These are phyloP conservation scores for Lithophane leautieri DNA, from an alignment of 2,888 invertebrate genomes.

Conservation along the genomic window DNA sequence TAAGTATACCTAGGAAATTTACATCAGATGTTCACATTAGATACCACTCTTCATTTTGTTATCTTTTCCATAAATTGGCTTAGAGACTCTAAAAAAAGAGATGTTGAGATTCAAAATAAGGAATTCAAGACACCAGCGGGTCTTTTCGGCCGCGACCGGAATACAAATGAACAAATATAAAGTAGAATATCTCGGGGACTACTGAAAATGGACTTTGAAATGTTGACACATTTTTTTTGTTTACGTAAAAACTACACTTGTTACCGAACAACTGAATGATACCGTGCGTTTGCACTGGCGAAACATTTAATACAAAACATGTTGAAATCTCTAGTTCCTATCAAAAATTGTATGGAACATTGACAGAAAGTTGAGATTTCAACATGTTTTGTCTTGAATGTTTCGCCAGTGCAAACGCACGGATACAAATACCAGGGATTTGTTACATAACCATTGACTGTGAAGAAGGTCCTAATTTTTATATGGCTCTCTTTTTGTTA, in stretches of 20 bases:
- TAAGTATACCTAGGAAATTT: constrained; percentile 5
- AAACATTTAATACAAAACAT: too few species aligned
- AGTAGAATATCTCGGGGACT: constrained; percentile 76
- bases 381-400: too few species aligned
- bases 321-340: too few species aligned
- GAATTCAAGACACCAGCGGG: constrained; percentile 78
- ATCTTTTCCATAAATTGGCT: constrained; percentile 55
- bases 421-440: constrained; percentile 6
- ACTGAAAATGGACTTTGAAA: constrained; percentile 76
- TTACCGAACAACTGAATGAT: constrained; percentile 19
- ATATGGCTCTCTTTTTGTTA: not conserved
- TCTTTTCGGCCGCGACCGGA: constrained; percentile 72
- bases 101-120: constrained; percentile 77
- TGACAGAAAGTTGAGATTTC: too few species aligned
- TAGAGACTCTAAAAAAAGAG: constrained; percentile 66
- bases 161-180: constrained; percentile 83
- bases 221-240: constrained; percentile 72
- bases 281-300: too few species aligned
- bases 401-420: too few species aligned
- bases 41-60: constrained; percentile 43
- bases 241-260: constrained; percentile 42
- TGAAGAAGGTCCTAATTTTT: not conserved
- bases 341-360: too few species aligned
- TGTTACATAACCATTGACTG: constrained; percentile 1
- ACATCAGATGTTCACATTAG: constrained; percentile 39